Conservation (phyloP, 2,113 vertebrate species). For the Pelodiscus sinensis region DNA sequence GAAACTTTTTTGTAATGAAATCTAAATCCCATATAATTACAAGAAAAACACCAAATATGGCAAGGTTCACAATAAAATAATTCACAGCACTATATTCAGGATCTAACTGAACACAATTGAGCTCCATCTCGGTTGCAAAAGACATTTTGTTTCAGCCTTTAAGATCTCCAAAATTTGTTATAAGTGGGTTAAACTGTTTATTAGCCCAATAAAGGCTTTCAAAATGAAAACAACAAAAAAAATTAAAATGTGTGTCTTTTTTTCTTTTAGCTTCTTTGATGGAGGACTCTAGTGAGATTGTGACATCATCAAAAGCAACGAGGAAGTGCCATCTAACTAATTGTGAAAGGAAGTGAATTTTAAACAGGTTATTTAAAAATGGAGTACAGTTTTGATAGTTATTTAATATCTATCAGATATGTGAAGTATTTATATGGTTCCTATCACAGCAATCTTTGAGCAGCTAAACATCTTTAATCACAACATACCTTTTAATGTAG, state of each 20-base stretch:
- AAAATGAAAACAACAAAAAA: not conserved
- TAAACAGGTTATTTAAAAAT: fast-evolving
- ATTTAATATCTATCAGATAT: not conserved
- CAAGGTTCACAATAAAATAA: not conserved
- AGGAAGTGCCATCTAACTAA: not conserved
- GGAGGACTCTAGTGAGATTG: not conserved
- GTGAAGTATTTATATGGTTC: not conserved
- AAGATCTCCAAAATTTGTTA: not conserved
- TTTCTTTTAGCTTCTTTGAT: not conserved
- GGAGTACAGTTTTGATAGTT: not conserved
- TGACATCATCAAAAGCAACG: not conserved
- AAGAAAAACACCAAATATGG: not conserved
- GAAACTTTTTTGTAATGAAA: not conserved
- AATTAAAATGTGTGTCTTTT: not conserved
- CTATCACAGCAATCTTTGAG: not conserved
- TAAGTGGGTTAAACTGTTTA: not conserved
- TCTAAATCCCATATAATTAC: not conserved
- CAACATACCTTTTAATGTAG: too few species aligned
- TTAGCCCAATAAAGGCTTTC: not conserved
- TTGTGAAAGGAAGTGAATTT: not conserved
- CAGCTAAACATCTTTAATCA: not conserved
- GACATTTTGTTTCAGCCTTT: not conserved
- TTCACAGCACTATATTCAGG: not conserved
- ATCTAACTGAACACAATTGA: not conserved
- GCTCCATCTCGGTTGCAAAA: not conserved